Evolutionary conservation across 30 jellyfish, hydroid and myxozoan genomes (phyloP).

Genomic region (Cassiopea xamachana): DNA sequence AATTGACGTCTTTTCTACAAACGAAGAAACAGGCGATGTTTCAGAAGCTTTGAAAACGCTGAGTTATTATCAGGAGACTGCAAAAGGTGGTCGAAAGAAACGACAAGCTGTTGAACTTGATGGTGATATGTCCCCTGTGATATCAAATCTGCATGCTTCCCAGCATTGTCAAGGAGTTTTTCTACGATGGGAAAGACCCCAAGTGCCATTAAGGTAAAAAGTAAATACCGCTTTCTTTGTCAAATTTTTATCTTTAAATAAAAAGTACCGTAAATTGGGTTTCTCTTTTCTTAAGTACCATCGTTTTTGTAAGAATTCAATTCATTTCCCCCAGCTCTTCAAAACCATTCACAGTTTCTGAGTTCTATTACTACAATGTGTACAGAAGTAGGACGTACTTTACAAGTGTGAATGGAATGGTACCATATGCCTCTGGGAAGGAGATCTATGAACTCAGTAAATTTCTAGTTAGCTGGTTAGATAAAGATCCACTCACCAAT

Average conservation of each 20-base stretch:
- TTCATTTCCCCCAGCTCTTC: slow-evolving; percentile 4
- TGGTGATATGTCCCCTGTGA: slow-evolving; percentile 22
- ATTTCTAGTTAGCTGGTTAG: slow-evolving; percentile 56
- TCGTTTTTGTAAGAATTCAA: background rate
- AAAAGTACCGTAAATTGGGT: background rate
- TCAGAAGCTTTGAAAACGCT: background rate
- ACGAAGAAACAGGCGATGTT: background rate
- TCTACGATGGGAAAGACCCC: slow-evolving; percentile 72
- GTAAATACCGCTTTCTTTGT: too few species aligned
- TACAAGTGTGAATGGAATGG: slow-evolving; percentile 55
- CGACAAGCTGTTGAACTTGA: background rate
- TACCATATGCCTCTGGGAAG: slow-evolving; percentile 71
- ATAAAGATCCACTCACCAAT: slow-evolving; percentile 66
- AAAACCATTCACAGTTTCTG: slow-evolving; percentile 41
- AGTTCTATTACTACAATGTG: slow-evolving; percentile 68
- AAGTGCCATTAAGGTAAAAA: slow-evolving; percentile 45
- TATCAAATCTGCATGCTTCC: slow-evolving; percentile 41
- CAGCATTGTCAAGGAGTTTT: slow-evolving; percentile 70
- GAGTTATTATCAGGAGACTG: background rate
- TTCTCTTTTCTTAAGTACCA: background rate
- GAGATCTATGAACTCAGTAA: slow-evolving; percentile 31
- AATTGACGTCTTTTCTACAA: background rate
- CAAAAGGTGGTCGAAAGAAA: background rate
- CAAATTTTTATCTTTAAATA: too few species aligned
- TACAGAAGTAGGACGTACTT: slow-evolving; percentile 71